These are phyloP conservation scores for Marasmarcha lunaedactyla DNA, from an alignment of 2,888 invertebrate genomes.

Conservation along the genomic window DNA sequence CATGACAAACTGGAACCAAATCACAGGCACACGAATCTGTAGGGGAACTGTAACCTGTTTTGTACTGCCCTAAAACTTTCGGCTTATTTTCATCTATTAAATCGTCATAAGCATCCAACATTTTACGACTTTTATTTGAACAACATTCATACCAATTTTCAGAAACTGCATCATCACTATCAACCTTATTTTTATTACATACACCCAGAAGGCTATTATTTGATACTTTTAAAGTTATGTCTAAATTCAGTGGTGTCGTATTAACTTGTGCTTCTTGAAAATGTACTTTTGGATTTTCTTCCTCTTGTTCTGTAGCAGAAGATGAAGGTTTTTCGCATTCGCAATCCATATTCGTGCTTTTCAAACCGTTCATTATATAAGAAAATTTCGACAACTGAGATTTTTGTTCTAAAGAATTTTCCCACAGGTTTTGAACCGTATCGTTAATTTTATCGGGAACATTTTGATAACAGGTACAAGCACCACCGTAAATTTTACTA, in stretches of 20 bases:
- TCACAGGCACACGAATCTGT: constrained; percentile 34
- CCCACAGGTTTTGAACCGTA: constrained; percentile 29
- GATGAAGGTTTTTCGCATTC: too few species aligned
- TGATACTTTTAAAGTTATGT: too few species aligned
- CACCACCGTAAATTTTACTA: constrained; percentile 21
- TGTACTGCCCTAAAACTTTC: too few species aligned
- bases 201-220: too few species aligned
- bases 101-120: background rate
- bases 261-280: too few species aligned
- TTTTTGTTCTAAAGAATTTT: constrained; percentile 21
- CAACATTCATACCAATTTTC: constrained; percentile 22
- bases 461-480: constrained; percentile 38
- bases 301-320: too few species aligned
- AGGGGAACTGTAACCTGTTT: too few species aligned
- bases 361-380: constrained; percentile 28
- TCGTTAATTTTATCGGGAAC: constrained; percentile 21
- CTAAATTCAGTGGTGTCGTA: too few species aligned
- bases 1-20: constrained; percentile 52
- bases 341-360: too few species aligned
- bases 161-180: constrained; percentile 11
- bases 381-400: constrained; percentile 23
- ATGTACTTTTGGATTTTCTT: too few species aligned
- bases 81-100: constrained; percentile 9
- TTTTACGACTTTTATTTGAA: constrained; percentile 2
- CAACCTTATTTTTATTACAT: constrained; percentile 20